Conservation (phyloP, 2,113 vertebrate genomes). For the Nycticorax nycticorax region DNA sequence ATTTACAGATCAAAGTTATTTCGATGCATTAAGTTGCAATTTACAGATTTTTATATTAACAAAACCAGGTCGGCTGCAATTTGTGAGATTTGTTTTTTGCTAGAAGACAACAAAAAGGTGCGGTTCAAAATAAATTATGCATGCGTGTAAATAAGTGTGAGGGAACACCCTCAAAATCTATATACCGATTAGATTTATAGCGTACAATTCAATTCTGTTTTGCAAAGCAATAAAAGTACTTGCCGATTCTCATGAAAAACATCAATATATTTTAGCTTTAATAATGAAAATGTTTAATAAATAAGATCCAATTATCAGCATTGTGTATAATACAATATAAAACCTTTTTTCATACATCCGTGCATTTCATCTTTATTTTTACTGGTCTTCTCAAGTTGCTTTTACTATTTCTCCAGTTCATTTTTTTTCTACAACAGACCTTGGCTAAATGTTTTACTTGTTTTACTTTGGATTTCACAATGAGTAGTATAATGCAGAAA, state of each 20-base stretch:
- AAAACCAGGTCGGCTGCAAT: neutral
- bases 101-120: slow-evolving; percentile 8
- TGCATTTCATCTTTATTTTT: slow-evolving; percentile 49
- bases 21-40: slow-evolving; percentile 26
- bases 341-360: slow-evolving; percentile 42
- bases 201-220: slow-evolving; percentile 77
- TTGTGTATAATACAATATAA: slow-evolving; percentile 54
- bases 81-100: neutral
- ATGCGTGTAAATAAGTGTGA: neutral
- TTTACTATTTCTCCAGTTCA: slow-evolving; percentile 13
- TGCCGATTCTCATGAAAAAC: slow-evolving; percentile 71
- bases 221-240: slow-evolving; percentile 75
- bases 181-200: slow-evolving; percentile 73
- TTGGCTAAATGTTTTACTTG: neutral
- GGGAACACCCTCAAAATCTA: slow-evolving; percentile 71
- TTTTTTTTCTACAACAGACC: neutral
- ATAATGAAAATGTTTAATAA: slow-evolving; percentile 76
- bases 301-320: slow-evolving; percentile 64
- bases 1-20: slow-evolving; percentile 22
- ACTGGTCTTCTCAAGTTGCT: neutral
- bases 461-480: neutral
- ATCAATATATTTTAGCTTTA: slow-evolving; percentile 75
- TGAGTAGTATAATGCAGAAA: neutral
- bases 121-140: slow-evolving; percentile 72
- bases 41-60: slow-evolving; percentile 28